phyloP scores from a whole-genome alignment of 2,797 vertebrate genomes.

The Megaceryle alcyon region DNA sequence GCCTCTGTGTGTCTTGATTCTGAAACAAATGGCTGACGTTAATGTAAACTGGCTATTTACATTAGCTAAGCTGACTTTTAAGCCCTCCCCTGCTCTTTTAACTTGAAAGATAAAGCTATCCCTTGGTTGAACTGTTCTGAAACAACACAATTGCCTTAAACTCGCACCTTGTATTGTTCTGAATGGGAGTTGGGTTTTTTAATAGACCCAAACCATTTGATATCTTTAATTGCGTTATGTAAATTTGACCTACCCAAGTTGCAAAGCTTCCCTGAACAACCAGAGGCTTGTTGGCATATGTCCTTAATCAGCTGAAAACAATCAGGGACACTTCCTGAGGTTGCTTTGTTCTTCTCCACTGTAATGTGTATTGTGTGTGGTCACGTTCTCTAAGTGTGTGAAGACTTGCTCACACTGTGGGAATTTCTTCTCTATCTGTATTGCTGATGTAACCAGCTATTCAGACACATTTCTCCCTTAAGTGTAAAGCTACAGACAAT shows the following conservation, averaged over 20 bases:
- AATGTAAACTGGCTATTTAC: constrained; percentile 24
- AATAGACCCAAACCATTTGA: background rate
- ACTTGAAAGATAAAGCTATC: background rate
- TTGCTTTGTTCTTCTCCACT: constrained; percentile 39
- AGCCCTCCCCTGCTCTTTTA: background rate
- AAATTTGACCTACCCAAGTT: constrained; percentile 29
- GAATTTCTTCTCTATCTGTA: constrained; percentile 53
- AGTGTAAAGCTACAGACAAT: constrained; percentile 55
- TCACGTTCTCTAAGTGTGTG: constrained; percentile 49
- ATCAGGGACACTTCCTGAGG: constrained; percentile 53
- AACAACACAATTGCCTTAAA: background rate
- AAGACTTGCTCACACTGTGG: constrained; percentile 35
- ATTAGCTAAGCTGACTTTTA: background rate
- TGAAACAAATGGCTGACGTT: background rate
- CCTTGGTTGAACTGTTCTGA: background rate
- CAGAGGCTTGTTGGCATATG: constrained; percentile 47
- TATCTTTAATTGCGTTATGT: constrained; percentile 34
- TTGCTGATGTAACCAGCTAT: constrained; percentile 48
- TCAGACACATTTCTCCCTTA: constrained; percentile 54
- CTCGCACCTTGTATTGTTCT: background rate
- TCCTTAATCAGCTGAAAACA: constrained; percentile 50
- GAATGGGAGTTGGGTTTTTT: background rate
- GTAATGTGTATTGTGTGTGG: constrained; percentile 47
- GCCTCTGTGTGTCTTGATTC: background rate
- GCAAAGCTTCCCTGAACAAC: constrained; percentile 26